Conservation (phyloP, 2,888 invertebrate genomes). For the Syritta pipiens region DNA sequence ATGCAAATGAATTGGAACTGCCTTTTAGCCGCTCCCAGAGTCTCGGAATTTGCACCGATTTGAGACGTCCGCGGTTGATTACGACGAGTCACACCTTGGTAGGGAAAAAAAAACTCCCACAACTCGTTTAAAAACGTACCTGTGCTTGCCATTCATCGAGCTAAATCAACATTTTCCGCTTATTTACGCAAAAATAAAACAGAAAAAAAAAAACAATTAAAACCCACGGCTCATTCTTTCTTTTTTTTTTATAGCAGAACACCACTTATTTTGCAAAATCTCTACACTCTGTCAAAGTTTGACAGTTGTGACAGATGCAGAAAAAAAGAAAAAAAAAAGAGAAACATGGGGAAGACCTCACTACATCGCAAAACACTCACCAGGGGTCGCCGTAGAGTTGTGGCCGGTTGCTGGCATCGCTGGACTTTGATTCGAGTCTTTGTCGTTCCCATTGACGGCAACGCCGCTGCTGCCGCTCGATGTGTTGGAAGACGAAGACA, state of each 20-base stretch:
- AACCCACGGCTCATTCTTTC: slow-evolving; percentile 5
- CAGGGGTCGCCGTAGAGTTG: slow-evolving; percentile 59
- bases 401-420: slow-evolving; percentile 56
- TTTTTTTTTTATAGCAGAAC: slow-evolving; percentile 24
- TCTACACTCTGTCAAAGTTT: slow-evolving; percentile 49
- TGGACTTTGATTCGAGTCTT: slow-evolving; percentile 67
- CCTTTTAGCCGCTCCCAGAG: too few species aligned
- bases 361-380: slow-evolving; percentile 55
- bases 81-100: too few species aligned
- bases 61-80: too few species aligned
- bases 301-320: slow-evolving; percentile 45
- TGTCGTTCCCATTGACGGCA: slow-evolving; percentile 67
- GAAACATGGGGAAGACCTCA: too few species aligned
- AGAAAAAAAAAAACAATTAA: slow-evolving; percentile 18
- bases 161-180: slow-evolving; percentile 28
- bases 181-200: slow-evolving; percentile 20
- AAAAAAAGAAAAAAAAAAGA: too few species aligned
- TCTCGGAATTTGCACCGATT: too few species aligned
- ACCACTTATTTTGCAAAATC: slow-evolving; percentile 22
- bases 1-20: too few species aligned
- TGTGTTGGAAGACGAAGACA: slow-evolving; percentile 28
- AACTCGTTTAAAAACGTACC: slow-evolving; percentile 20
- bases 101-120: not conserved
- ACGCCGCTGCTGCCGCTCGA: slow-evolving; percentile 56
- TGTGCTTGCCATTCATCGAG: slow-evolving; percentile 44